Evolutionary conservation across 2,113 vertebrate genomes (phyloP).

Genomic region (Gadus chalcogrammus): DNA sequence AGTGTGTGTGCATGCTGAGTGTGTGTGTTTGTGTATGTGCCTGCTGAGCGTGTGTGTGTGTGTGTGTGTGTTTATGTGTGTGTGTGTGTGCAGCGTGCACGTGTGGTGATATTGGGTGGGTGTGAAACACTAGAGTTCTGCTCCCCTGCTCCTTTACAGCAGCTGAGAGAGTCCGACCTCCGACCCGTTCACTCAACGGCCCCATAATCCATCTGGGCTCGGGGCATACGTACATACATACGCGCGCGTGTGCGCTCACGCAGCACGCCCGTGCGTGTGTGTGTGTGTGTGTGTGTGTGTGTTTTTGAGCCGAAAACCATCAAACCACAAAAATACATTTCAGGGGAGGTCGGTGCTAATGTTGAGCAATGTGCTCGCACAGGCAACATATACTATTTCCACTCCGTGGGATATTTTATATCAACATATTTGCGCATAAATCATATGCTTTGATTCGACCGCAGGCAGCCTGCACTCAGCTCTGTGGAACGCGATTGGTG

Average conservation of each 20-base stretch:
- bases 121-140: constrained; percentile 28
- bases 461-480: neutral
- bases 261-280: neutral
- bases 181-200: constrained; percentile 57
- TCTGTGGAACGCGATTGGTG: neutral
- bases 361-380: no score
- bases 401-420: constrained; percentile 15
- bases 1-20: no score
- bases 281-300: constrained; percentile 23
- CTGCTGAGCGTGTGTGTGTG: no score
- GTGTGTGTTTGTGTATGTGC: no score
- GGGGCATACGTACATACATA: constrained; percentile 20
- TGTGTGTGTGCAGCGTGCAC: no score
- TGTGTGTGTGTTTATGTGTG: no score
- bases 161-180: constrained; percentile 44
- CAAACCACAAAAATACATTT: neutral
- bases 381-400: constrained; percentile 1
- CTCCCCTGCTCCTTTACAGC: constrained; percentile 44
- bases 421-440: neutral
- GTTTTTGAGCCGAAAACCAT: neutral
- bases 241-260: constrained; percentile 1
- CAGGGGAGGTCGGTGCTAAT: constrained; percentile 4
- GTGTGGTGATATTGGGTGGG: constrained; percentile 8
- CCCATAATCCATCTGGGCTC: constrained; percentile 31
- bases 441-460: neutral